Evolutionary conservation across 2,113 vertebrate genomes (phyloP).

Genomic region (Felis chaus): DNA sequence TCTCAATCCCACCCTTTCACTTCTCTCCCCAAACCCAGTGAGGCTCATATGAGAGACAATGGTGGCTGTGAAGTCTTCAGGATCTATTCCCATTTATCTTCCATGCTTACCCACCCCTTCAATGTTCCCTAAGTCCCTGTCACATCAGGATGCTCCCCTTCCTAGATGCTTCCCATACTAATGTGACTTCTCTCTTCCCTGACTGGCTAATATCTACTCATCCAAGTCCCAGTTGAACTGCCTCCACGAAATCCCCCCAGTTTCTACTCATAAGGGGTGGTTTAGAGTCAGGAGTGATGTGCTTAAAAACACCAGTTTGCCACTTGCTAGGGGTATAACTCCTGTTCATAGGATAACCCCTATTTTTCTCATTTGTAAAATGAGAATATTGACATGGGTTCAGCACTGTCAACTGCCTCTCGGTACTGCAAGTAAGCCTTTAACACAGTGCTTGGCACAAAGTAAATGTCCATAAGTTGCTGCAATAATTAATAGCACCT

Average conservation of each 20-base stretch:
- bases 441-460: constrained; percentile 12
- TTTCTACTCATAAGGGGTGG: not conserved
- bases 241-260: not conserved
- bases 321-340: not conserved
- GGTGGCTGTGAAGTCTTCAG: not conserved
- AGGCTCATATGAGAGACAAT: not conserved
- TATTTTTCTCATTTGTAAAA: constrained; percentile 39
- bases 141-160: not conserved
- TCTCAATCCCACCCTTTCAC: not conserved
- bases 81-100: not conserved
- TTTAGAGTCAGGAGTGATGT: not conserved
- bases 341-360: not conserved
- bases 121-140: not conserved
- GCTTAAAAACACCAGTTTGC: not conserved
- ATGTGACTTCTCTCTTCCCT: not conserved
- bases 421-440: constrained; percentile 33
- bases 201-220: not conserved
- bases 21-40: not conserved
- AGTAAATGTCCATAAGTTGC: not conserved
- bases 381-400: not conserved
- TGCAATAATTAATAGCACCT: not conserved
- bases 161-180: not conserved
- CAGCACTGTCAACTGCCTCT: not conserved
- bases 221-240: not conserved
- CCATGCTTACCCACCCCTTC: not conserved